Percentiles rank a stretch among this genome's conserved stretches.
These are phyloP conservation scores for Malurus splendens DNA, from an alignment of 2,797 vertebrate genomes.

Conservation along the genomic window DNA sequence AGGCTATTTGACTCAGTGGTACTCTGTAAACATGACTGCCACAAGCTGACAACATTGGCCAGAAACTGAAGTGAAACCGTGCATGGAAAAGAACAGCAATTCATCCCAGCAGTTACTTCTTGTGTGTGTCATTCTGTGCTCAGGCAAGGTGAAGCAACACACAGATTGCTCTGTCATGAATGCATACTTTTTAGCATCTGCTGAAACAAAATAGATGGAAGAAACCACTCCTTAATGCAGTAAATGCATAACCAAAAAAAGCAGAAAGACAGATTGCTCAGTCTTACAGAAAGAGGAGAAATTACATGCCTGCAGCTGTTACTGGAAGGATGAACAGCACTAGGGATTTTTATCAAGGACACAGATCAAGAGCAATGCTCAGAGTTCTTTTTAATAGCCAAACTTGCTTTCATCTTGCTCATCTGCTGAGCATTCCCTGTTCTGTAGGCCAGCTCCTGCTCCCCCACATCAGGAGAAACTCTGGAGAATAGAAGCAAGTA, in stretches of 20 bases:
- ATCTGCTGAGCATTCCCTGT: neutral
- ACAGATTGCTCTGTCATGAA: neutral
- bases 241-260: neutral
- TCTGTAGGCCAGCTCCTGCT: neutral
- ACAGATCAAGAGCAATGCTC: neutral
- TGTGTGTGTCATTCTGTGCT: rapidly evolving
- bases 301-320: neutral
- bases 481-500: neutral
- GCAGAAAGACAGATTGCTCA: neutral
- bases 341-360: neutral
- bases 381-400: neutral
- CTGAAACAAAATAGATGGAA: neutral
- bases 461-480: neutral
- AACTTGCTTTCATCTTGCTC: neutral
- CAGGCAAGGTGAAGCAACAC: neutral
- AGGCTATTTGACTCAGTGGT: neutral
- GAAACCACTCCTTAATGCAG: neutral
- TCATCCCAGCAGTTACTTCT: neutral
- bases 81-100: neutral
- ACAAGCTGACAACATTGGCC: neutral
- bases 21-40: neutral
- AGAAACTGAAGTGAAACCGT: neutral
- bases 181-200: neutral
- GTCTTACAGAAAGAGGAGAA: neutral
- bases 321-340: neutral